A percentile compares a stretch with the other conserved stretches of the same genome.
These are phyloP conservation scores for Paralinhomoeus sp. DNA, from an alignment of 2,888 invertebrate species.

Conservation along the genomic window DNA sequence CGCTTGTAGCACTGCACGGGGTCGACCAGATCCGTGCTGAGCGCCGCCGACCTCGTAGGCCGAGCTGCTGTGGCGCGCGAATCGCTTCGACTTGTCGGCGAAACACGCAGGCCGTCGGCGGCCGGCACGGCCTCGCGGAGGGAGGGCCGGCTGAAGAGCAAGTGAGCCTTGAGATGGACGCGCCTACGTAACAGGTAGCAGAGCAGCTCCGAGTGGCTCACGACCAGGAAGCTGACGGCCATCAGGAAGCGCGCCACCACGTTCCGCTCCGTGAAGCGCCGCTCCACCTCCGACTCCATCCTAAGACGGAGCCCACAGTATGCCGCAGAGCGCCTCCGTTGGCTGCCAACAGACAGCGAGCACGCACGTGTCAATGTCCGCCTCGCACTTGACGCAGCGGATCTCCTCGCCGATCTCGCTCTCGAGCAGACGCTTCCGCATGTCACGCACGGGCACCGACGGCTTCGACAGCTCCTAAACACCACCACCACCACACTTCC, in stretches of 20 bases:
- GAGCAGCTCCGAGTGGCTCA: slow-evolving; percentile 43
- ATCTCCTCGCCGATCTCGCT: background rate
- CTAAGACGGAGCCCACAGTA: too few species aligned
- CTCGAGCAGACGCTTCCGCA: background rate
- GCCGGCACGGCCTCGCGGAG: slow-evolving; percentile 80
- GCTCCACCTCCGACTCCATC: slow-evolving; percentile 18
- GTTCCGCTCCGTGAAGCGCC: slow-evolving; percentile 21
- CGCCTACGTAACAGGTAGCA: slow-evolving; percentile 88
- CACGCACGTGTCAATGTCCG: background rate
- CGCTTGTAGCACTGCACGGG: too few species aligned
- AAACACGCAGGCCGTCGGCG: slow-evolving; percentile 93
- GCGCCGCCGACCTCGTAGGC: too few species aligned
- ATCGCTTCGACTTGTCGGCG: too few species aligned
- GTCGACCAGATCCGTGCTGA: slow-evolving; percentile 87
- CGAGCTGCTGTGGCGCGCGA: too few species aligned
- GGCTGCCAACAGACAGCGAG: too few species aligned
- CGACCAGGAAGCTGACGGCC: slow-evolving; percentile 16
- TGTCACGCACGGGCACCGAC: background rate
- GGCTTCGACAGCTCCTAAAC: too few species aligned
- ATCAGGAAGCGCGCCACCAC: slow-evolving; percentile 16
- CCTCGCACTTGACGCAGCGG: slow-evolving; percentile 1
- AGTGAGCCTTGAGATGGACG: slow-evolving; percentile 75
- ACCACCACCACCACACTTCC: too few species aligned
- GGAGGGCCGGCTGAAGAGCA: slow-evolving; percentile 75
- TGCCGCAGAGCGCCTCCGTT: too few species aligned